Base-by-base conservation (phyloP, 1,140 invertebrate species). In the Apis mellifera region DNA sequence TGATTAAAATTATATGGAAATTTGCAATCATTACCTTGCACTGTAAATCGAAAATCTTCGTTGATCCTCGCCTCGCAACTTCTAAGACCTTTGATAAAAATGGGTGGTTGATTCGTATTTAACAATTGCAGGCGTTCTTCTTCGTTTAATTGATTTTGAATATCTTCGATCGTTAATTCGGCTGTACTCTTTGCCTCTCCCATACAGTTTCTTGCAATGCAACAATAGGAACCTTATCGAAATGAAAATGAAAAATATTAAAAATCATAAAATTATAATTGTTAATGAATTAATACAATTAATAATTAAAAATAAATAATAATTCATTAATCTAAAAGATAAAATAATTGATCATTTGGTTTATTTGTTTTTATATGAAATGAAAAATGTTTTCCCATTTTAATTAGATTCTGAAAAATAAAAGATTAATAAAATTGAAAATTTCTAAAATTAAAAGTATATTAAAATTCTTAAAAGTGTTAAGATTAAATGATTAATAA, bases 201-300 rank as follows among this genome's bases (percentile, higher is more conserved):
- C 97, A 99, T 98, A 89, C 97, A 98, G 91, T 99, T 99, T 85
- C 94, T 95, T 0, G 98, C 98, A 55, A 98, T 97, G 90, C 98
- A 99, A 86, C 97, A 98, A 91, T 99, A 99, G 8, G 97, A 97
- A 19, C 98, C 98, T 95, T 17, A 50, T 4, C 32, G 5, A 42
- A 42, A 42, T 42, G 32, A 4, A 19, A 26, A 59, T 55, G 48
- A 48, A 42, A 3, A n/a, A 26, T 42, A 76, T 17, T 5, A 52
- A 57, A 42, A 26, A 17, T 23, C 12, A 15, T 42, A 26, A 8
- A 8, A 26, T n/a, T 60, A n/a, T 12, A n/a, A 60, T 0, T n/a
- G 17, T 26, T 9, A 23, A 60, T 75, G 19, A 9, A 48, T 42
- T 13, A 73, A 70, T 48, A 52, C 5, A 73, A 54, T 59, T 11